Conservation (phyloP, 2,888 invertebrate genomes). For the Iphiclides podalirius region DNA sequence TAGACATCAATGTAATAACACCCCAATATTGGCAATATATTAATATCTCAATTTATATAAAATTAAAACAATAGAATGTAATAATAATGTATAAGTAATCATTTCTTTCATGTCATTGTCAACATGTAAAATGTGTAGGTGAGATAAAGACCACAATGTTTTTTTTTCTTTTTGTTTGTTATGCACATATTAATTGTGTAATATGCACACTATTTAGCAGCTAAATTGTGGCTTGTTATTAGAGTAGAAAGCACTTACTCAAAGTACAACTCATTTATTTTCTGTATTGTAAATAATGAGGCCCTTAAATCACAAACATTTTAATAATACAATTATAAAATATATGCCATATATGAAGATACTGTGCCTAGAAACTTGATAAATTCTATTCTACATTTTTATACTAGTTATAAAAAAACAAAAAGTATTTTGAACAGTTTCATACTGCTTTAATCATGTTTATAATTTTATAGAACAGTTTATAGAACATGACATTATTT, state of each 20-base stretch:
- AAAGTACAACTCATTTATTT: constrained; percentile 21
- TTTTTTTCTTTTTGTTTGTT: constrained; percentile 48
- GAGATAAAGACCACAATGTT: constrained; percentile 41
- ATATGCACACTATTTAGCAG: constrained; percentile 16
- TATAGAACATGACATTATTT: constrained; percentile 12
- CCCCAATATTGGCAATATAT: constrained; percentile 50
- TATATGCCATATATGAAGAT: not conserved
- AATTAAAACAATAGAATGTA: constrained; percentile 63
- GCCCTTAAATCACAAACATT: not conserved
- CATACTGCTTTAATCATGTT: not conserved
- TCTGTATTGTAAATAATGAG: constrained; percentile 3
- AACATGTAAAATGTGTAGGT: constrained; percentile 68
- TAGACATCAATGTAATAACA: constrained; percentile 64
- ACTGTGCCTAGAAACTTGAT: not conserved
- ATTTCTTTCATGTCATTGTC: constrained; percentile 54
- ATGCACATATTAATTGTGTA: constrained; percentile 39
- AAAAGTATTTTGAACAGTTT: not conserved
- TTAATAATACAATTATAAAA: not conserved
- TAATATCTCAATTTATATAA: constrained; percentile 62
- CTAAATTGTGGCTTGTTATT: constrained; percentile 16
- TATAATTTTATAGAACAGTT: constrained; percentile 1
- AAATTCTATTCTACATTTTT: not conserved
- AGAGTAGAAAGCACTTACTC: constrained; percentile 13
- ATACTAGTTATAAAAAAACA: constrained; percentile 1
- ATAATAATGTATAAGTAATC: constrained; percentile 65